Base-by-base conservation (phyloP, 2,113 vertebrate genomes). In the Ceyx melanurus region DNA sequence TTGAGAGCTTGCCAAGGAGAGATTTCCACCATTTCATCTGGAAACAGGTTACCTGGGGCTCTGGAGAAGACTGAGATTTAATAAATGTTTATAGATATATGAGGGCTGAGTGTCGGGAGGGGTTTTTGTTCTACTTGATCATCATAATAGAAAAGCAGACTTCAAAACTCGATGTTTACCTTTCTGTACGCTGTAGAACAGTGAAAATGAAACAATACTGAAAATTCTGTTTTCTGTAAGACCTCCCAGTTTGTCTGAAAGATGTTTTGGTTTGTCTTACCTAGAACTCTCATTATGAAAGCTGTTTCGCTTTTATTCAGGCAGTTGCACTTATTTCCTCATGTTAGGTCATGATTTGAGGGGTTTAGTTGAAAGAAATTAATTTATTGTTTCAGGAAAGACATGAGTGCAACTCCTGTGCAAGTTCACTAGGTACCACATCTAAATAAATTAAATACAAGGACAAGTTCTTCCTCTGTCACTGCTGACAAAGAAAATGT, bases 381-480 rank as follows among this genome's bases (percentile, higher is more conserved):
- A 6, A 37, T 37, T 9, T 43, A 13, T 21, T 57, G 7, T 45
- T 79, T 74, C 73, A 68, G 19, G n/a, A 16, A 67, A 74, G 28
- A 64, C 1, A 0, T 40, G 19, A 62, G 14, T 50, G 14, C 26
- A 79, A 31, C 14, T 71, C 15, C 17, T 2, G 1, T 29, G 11
- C 19, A 57, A 51, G 12, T 68, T 68, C 31, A 78, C 18, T 25
- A 37, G 15, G 17, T 61, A 48, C 25, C 17, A 26, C 31, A 68
- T 29, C 42, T 8, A 68, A n/a, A 6, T 73, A 61, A 35, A 58
- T 42, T 10, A 29, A 64, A 70, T 51, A 33, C 6, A 40, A 68
- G 20, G 23, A 64, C 33, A 73, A 45, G 48, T 61, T 83, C 15
- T 40, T 67, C 21, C 11, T 50, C 53, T 68, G 26, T 26, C 16